Percentiles rank a stretch among this genome's conserved stretches.
These are phyloP conservation scores for Seira musarum DNA, from an alignment of 2,888 invertebrate species.

Conservation along the genomic window DNA sequence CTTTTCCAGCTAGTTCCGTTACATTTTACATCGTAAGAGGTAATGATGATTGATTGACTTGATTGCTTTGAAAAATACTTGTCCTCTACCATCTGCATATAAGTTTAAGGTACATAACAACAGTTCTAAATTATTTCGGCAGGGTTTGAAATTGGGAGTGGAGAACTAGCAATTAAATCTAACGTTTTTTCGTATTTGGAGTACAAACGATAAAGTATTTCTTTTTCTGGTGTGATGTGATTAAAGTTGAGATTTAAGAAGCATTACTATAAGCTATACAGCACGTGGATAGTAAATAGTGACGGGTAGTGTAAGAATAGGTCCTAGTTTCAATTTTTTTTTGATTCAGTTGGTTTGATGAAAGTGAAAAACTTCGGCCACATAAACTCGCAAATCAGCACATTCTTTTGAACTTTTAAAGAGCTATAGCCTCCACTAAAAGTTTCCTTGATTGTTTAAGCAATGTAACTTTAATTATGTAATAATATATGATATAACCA, in stretches of 20 bases:
- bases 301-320: slow-evolving; percentile 1
- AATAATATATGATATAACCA: background rate
- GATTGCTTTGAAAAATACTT: slow-evolving; percentile 20
- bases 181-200: background rate
- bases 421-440: slow-evolving; percentile 7
- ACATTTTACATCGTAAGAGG: slow-evolving; percentile 5
- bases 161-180: slow-evolving; percentile 3
- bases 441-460: slow-evolving; percentile 1
- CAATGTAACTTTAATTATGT: background rate
- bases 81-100: background rate
- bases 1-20: slow-evolving; percentile 5
- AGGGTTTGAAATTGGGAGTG: background rate
- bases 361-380: slow-evolving; percentile 21
- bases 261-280: background rate
- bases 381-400: slow-evolving; percentile 13
- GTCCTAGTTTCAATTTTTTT: background rate
- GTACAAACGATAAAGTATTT: slow-evolving; percentile 8
- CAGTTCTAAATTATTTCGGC: background rate
- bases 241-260: background rate
- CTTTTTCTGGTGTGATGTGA: background rate
- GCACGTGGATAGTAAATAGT: background rate
- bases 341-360: background rate
- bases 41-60: slow-evolving; percentile 15
- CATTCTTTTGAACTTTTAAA: background rate
- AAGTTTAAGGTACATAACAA: slow-evolving; percentile 14